Evolutionary conservation across 2,888 invertebrate species (phyloP), one percentile per base, ranked within the genome.

Genomic region (Arctia plantaginis): DNA sequence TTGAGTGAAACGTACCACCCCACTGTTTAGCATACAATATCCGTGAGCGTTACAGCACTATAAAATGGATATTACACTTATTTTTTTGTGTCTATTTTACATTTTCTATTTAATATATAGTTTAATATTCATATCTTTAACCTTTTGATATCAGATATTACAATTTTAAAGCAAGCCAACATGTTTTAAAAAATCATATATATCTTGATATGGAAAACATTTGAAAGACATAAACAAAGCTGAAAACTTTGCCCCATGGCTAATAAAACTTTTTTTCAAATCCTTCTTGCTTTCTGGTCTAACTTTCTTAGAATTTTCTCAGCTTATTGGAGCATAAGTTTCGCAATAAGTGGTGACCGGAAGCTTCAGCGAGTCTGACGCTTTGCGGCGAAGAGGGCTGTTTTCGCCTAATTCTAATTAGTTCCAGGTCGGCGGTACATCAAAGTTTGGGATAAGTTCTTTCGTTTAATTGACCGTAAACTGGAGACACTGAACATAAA

Each of bases 391-490:
- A 80, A n/a, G 79, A 62, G 73, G 86, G 85, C 85, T 89, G 85
- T 93, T 93, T 85, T 89, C 92, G 90, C 90, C 91, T 90, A 90
- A 93, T 92, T 92, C 90, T 93, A 93, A 93, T 93, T 93, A 93
- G 91, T 93, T 92, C 90, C 90, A 92, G 92, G 92, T 91, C 91
- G 89, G 84, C 87, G 89, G 90, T 90, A 92, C 91, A 93, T 93
- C 92, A 92, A 93, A 93, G 90, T 92, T 90, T 84, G 88, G 86
- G 88, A 88, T 90, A 90, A 92, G 90, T 93, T 91, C 92, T 91
- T 91, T 92, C 90, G 88, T 92, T 93, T 91, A 93, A 93, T 94
- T 93, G 93, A 90, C 91, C 92, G 91, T 92, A 90, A 93, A 93
- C 88, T 91, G 82, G 84, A 77, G 87, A 81, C 77, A 86, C 87